These are phyloP conservation scores for Hipparchia sbordonii DNA, from an alignment of 2,888 invertebrate genomes.

Conservation along the genomic window DNA sequence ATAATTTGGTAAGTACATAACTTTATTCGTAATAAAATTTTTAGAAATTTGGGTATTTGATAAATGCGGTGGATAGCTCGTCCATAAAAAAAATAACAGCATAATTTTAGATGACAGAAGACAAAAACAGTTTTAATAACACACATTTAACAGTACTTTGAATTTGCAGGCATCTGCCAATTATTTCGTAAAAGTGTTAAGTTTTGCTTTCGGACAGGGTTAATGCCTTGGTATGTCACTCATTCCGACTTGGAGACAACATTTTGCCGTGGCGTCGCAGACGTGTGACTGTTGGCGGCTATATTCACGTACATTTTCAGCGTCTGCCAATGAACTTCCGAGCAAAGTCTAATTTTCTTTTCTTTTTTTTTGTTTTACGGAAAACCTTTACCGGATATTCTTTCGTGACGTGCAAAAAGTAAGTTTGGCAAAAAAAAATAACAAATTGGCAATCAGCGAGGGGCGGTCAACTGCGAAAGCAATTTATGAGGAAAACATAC, in stretches of 20 bases:
- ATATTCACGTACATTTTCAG: conserved; percentile 57
- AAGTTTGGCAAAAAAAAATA: conserved; percentile 32
- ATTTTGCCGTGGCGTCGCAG: not conserved
- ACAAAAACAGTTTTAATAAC: not conserved
- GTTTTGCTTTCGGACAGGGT: conserved; percentile 1
- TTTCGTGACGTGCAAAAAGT: conserved; percentile 25
- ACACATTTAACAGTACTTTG: not conserved
- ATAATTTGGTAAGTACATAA: not conserved
- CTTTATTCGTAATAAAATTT: not conserved
- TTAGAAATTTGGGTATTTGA: no score
- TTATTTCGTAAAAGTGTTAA: not conserved
- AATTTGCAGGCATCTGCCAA: not conserved
- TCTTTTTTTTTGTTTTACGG: conserved; percentile 38
- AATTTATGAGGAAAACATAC: conserved; percentile 9
- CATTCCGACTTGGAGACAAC: conserved; percentile 21
- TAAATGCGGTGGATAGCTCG: no score
- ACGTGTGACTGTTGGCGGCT: conserved; percentile 42
- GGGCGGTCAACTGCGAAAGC: conserved; percentile 23
- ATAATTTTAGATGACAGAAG: not conserved
- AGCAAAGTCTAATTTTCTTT: conserved; percentile 34
- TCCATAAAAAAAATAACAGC: not conserved
- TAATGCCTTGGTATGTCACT: conserved; percentile 30
- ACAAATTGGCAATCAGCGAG: conserved; percentile 14
- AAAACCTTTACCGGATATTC: conserved; percentile 32
- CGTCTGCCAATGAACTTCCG: conserved; percentile 56